These are phyloP conservation scores for Trachythela sp. DNA, from an alignment of 64 coral and sea anemone genomes.

Conservation along the genomic window DNA sequence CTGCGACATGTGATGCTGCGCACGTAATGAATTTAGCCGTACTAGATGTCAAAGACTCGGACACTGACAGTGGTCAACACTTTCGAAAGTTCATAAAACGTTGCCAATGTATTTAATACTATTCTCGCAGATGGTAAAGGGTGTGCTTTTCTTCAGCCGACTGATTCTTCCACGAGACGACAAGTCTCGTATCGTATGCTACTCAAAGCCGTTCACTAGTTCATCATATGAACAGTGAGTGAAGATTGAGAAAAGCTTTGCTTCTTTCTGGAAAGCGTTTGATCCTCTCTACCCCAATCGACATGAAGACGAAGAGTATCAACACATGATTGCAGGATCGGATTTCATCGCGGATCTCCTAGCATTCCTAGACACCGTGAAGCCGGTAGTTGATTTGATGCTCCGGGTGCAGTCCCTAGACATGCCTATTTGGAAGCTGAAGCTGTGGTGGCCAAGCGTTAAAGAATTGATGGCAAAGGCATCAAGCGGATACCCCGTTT, in stretches of 20 bases:
- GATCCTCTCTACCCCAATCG: neutral
- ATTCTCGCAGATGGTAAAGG: neutral
- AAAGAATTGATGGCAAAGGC: neutral
- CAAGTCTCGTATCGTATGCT: neutral
- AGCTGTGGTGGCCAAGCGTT: neutral
- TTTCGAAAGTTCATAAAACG: neutral
- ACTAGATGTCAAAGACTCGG: neutral
- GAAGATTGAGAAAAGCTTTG: neutral
- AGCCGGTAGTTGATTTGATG: neutral
- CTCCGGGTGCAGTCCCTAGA: neutral
- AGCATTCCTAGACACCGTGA: neutral
- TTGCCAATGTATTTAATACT: neutral
- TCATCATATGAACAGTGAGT: slow-evolving; percentile 1
- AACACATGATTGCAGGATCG: neutral
- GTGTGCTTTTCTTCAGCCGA: neutral
- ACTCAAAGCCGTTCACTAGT: neutral
- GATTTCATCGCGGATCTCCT: neutral
- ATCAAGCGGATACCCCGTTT: neutral
- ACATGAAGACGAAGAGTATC: neutral
- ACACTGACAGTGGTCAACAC: neutral
- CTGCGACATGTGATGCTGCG: neutral
- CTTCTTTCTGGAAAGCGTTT: neutral
- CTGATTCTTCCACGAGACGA: neutral
- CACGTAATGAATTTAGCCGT: neutral
- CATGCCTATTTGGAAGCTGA: neutral